These are phyloP conservation scores for Cinara cedri DNA, from an alignment of 2,888 invertebrate genomes.

Conservation along the genomic window DNA sequence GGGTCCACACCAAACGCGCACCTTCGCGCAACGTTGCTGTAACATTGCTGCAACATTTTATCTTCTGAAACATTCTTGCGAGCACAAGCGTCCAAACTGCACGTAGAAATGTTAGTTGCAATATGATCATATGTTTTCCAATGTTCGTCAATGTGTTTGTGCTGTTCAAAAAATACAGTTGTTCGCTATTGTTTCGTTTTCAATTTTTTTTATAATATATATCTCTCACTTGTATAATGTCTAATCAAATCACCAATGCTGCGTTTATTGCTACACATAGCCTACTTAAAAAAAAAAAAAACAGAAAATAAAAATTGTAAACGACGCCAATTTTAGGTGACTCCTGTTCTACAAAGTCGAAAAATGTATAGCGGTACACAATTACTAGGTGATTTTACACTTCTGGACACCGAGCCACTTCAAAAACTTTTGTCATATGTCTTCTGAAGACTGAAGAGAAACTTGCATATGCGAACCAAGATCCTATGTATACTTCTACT, in stretches of 20 bases:
- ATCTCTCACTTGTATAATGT: too few species aligned
- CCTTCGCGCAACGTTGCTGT: not conserved
- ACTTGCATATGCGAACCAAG: constrained; percentile 6
- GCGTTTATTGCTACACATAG: not conserved
- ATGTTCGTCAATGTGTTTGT: too few species aligned
- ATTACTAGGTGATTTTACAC: not conserved
- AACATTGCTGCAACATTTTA: constrained; percentile 16
- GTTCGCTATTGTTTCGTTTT: too few species aligned
- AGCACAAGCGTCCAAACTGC: constrained; percentile 1
- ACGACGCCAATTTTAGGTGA: constrained; percentile 1
- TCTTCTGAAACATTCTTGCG: constrained; percentile 1
- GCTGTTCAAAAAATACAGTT: too few species aligned
- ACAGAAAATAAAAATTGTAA: constrained; percentile 3
- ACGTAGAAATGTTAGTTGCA: constrained; percentile 7
- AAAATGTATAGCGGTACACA: constrained; percentile 17
- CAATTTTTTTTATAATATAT: too few species aligned
- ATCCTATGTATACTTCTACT: constrained; percentile 6
- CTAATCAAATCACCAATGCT: not conserved
- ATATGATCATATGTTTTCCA: too few species aligned
- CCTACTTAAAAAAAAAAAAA: constrained; percentile 11
- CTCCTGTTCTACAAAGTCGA: constrained; percentile 18
- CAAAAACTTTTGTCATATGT: not conserved
- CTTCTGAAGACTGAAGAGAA: not conserved
- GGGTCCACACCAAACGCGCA: constrained; percentile 22
- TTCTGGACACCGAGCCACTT: too few species aligned